Evolutionary conservation across 1,140 invertebrate genomes (phyloP), one percentile per base, ranked within the genome.

Genomic region (Drosophila nebulosa): DNA sequence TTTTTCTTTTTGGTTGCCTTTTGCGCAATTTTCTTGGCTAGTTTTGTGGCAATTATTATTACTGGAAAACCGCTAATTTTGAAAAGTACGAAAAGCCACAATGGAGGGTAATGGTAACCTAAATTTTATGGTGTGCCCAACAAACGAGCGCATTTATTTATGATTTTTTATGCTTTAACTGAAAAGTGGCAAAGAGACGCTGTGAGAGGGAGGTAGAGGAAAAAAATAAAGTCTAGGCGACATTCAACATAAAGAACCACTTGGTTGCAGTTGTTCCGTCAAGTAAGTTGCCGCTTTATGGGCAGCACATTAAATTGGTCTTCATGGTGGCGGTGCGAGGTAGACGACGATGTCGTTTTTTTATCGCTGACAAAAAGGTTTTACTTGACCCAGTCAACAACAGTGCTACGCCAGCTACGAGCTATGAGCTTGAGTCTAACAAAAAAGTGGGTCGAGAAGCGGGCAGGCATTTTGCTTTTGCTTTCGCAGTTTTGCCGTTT

Each of bases 291-390:
- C 74, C 46, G 46, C 35, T 84, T 79, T 78, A 84, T 79, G 79
- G 79, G 32, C 74, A 74, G 61, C 66, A 18, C 67, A 68, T 84
- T 73, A 85, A 84, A 84, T 85, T 84, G 80, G 68, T 69, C 79
- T 79, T 46, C 6, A 21, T 42, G 16, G 39, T 42, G 39, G 2
- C 16, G 18, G 39, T 21, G 18, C 3, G 39, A 21, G 39, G 57
- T 51, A 63, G 72, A 70, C 71, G 71, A 61, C 75, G 71, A 61
- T 72, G 71, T 66, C 60, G 74, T 68, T 79, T 78, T 79, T 79
- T 79, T 84, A 76, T 73, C 76, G 80, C 80, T 84, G 80, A 84
- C 80, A 84, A 86, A 86, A 85, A 85, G 80, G 81, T 85, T 85
- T 84, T 85, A 76, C 80, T 84, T 84, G 80, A 84, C 80, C 80